phyloP scores from a whole-genome alignment of 2,888 invertebrate species.

The Agriopis aurantiaria region DNA sequence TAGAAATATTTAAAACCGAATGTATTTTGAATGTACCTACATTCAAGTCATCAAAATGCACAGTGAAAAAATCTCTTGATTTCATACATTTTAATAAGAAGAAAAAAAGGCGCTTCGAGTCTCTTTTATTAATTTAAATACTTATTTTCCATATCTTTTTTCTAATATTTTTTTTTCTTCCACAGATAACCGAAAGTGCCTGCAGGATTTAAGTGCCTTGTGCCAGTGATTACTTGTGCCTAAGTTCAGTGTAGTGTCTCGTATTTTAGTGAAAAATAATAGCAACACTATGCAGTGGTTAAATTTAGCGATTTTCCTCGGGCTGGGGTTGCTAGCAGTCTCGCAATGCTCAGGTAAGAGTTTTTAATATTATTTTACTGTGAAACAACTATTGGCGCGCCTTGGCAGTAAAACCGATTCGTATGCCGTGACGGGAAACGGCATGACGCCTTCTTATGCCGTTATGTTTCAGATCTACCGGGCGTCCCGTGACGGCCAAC shows the following conservation, averaged over 20 bases:
- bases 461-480: too few species aligned
- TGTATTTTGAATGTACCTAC: too few species aligned
- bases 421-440: too few species aligned
- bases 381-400: too few species aligned
- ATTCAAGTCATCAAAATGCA: slow-evolving; percentile 20
- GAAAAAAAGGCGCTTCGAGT: too few species aligned
- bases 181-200: slow-evolving; percentile 73
- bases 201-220: slow-evolving; percentile 74
- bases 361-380: background rate
- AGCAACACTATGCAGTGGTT: slow-evolving; percentile 71
- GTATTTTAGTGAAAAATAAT: slow-evolving; percentile 58
- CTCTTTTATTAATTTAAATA: background rate
- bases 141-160: background rate
- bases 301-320: slow-evolving; percentile 63
- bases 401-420: too few species aligned
- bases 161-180: slow-evolving; percentile 49
- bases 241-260: slow-evolving; percentile 48
- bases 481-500: too few species aligned
- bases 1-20: background rate
- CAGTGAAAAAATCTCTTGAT: slow-evolving; percentile 12
- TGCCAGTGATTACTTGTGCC: slow-evolving; percentile 62
- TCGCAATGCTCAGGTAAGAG: slow-evolving; percentile 74
- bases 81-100: too few species aligned
- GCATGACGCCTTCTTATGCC: too few species aligned
- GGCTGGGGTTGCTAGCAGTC: slow-evolving; percentile 65